These are phyloP conservation scores for Ceratina japonica DNA, from an alignment of 1,140 invertebrate genomes.

Conservation along the genomic window DNA sequence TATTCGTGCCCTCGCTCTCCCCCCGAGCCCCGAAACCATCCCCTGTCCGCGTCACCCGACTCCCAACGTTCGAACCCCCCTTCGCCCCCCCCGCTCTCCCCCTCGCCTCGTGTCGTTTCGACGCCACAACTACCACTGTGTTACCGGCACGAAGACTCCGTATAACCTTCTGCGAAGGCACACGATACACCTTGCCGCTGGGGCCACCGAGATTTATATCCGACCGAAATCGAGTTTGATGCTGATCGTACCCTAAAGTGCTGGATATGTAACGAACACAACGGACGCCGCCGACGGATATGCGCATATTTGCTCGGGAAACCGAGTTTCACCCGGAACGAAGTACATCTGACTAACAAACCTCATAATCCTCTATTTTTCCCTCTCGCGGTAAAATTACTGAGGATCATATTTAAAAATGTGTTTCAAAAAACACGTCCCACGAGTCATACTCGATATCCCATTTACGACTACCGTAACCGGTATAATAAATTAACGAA, in stretches of 20 bases:
- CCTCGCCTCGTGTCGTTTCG: slow-evolving; percentile 48
- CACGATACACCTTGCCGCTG: slow-evolving; percentile 66
- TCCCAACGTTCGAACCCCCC: too few relatives aligned
- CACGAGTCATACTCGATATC: background rate
- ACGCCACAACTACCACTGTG: slow-evolving; percentile 54
- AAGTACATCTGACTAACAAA: background rate
- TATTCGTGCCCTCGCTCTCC: slow-evolving; percentile 64
- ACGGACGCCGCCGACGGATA: background rate
- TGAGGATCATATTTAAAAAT: background rate
- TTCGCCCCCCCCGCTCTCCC: background rate
- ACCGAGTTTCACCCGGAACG: background rate
- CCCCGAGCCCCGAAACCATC: slow-evolving; percentile 37
- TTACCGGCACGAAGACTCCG: slow-evolving; percentile 55
- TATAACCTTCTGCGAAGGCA: slow-evolving; percentile 57
- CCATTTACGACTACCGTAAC: too few relatives aligned
- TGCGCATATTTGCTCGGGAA: too few relatives aligned
- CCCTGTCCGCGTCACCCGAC: background rate
- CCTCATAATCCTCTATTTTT: too few relatives aligned
- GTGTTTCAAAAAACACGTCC: background rate
- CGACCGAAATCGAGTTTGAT: slow-evolving; percentile 71
- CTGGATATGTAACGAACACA: slow-evolving; percentile 19
- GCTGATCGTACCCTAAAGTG: slow-evolving; percentile 57
- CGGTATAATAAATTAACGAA: too few relatives aligned
- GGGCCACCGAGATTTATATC: slow-evolving; percentile 69
- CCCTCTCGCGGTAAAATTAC: background rate